phyloP scores from a whole-genome alignment of 2,888 invertebrate species.

The Andrena bicolor region DNA sequence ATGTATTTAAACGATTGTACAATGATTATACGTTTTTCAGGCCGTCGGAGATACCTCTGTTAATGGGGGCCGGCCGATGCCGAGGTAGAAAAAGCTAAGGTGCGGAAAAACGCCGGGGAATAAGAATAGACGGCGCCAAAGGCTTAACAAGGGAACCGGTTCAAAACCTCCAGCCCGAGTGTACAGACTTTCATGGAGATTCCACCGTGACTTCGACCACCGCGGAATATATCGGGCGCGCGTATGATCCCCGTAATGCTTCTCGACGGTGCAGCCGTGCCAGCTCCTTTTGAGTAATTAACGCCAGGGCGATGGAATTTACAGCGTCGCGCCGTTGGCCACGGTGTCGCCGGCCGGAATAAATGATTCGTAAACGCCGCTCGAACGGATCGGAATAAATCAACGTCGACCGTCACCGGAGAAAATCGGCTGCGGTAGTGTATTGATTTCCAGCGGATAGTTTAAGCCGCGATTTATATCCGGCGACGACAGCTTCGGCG shows the following conservation, averaged over 20 bases:
- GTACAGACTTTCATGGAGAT: constrained; percentile 55
- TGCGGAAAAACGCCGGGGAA: constrained; percentile 50
- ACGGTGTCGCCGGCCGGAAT: background rate
- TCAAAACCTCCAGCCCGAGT: constrained; percentile 50
- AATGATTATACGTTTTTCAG: constrained; percentile 47
- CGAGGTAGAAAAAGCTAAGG: constrained; percentile 52
- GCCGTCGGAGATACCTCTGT: constrained; percentile 44
- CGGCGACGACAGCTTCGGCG: background rate
- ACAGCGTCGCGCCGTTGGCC: background rate
- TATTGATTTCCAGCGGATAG: background rate
- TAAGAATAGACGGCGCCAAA: constrained; percentile 72
- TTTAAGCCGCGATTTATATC: background rate
- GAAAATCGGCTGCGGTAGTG: no score
- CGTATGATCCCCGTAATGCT: constrained; percentile 39
- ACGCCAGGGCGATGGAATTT: constrained; percentile 12
- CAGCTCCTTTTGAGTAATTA: constrained; percentile 25
- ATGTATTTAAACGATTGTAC: constrained; percentile 55
- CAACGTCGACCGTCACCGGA: background rate
- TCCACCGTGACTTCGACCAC: constrained; percentile 43
- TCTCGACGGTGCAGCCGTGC: constrained; percentile 6
- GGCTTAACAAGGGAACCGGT: constrained; percentile 70
- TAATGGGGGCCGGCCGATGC: constrained; percentile 50
- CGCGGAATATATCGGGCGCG: constrained; percentile 41
- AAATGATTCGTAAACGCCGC: background rate
- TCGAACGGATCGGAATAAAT: background rate